Conservation (phyloP, 2,113 vertebrate species). For the Labrus mixtus region DNA sequence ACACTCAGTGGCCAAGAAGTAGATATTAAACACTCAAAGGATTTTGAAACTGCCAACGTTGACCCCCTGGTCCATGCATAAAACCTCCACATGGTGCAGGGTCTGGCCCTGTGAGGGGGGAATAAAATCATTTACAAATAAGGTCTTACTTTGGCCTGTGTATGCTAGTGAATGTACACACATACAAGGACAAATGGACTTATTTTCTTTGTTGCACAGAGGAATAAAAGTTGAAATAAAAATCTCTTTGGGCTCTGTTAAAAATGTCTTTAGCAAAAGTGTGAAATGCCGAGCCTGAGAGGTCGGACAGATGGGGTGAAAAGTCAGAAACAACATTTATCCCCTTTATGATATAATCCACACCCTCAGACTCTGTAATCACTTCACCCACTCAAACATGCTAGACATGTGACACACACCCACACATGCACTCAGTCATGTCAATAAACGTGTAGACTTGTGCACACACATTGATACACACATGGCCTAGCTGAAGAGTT, state of each 20-base stretch:
- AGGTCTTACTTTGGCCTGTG: conserved; percentile 3
- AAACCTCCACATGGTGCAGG: conserved; percentile 41
- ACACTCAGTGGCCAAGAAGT: conserved; percentile 37
- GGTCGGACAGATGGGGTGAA: conserved; percentile 48
- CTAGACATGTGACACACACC: conserved; percentile 17
- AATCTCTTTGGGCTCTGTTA: conserved; percentile 78
- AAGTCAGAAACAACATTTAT: conserved; percentile 37
- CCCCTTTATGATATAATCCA: conserved; percentile 31
- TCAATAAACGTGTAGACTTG: conserved; percentile 7
- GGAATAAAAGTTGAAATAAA: conserved; percentile 58
- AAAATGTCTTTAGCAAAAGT: conserved; percentile 64
- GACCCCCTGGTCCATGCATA: conserved; percentile 66
- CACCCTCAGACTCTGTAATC: conserved; percentile 23
- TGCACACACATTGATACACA: background rate
- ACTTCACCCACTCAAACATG: conserved; percentile 37
- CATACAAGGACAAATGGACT: conserved; percentile 4
- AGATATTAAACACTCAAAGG: conserved; percentile 42
- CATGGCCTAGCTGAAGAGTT: conserved; percentile 94
- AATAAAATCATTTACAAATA: conserved; percentile 50
- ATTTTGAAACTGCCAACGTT: conserved; percentile 39
- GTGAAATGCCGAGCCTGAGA: conserved; percentile 62
- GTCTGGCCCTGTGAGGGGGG: conserved; percentile 41
- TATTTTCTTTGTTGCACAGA: conserved; percentile 36
- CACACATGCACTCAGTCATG: conserved; percentile 27
- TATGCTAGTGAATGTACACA: conserved; percentile 28